These are phyloP conservation scores for Macrocentrus cingulum DNA, from an alignment of 1,140 invertebrate genomes.

Conservation along the genomic window DNA sequence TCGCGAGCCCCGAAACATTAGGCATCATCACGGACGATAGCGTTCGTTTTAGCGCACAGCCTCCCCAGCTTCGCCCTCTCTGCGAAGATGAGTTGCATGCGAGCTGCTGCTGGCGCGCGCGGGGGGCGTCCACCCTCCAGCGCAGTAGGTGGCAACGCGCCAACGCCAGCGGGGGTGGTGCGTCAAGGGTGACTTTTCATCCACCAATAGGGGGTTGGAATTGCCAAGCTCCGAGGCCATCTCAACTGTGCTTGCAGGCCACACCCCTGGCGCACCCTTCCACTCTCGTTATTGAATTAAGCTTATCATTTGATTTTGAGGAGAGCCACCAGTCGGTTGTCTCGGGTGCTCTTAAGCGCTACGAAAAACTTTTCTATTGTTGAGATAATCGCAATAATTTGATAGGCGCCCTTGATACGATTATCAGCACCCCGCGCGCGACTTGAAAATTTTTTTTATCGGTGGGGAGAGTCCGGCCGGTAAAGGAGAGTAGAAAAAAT, in stretches of 20 bases:
- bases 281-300: conserved; percentile 69
- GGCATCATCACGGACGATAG: conserved; percentile 28
- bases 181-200: conserved; percentile 18
- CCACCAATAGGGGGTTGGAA: conserved; percentile 15
- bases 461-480: background rate
- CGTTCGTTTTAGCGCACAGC: conserved; percentile 16
- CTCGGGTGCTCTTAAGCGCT: conserved; percentile 55
- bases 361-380: conserved; percentile 57
- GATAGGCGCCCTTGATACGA: conserved; percentile 62
- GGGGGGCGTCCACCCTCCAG: background rate
- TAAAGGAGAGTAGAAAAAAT: no score
- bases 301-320: conserved; percentile 75
- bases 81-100: conserved; percentile 21
- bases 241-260: conserved; percentile 1
- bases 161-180: background rate
- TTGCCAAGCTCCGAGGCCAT: conserved; percentile 8
- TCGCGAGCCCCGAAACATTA: conserved; percentile 30
- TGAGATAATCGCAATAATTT: conserved; percentile 63
- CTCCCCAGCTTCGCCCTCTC: conserved; percentile 1
- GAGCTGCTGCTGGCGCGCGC: conserved; percentile 2
- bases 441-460: no score
- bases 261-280: conserved; percentile 38
- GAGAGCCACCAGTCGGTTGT: conserved; percentile 63
- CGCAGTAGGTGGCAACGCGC: conserved; percentile 11
- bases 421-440: conserved; percentile 50